A percentile compares a stretch with the other conserved stretches of the same genome.
These are phyloP conservation scores for Caenorhabditis uteleia DNA, from an alignment of 2,888 invertebrate genomes.

Conservation along the genomic window DNA sequence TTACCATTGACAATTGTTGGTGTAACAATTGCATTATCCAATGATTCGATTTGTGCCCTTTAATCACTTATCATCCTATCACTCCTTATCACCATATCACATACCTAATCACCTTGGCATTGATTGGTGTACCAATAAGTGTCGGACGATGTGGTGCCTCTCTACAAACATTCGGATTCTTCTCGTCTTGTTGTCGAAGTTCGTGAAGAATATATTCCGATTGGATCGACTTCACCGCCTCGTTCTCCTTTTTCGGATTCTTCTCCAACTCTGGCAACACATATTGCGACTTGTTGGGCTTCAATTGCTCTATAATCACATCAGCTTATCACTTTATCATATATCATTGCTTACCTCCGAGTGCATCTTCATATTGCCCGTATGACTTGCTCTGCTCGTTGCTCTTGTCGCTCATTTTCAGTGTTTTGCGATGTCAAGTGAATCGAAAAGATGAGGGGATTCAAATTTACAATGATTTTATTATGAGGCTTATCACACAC, in stretches of 20 bases:
- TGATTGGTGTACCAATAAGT: conserved; percentile 24
- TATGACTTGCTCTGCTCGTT: conserved; percentile 24
- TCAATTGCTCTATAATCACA: conserved; percentile 15
- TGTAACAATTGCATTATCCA: conserved; percentile 30
- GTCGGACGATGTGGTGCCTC: conserved; percentile 32
- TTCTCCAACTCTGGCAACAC: conserved; percentile 25
- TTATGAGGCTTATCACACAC: too few species aligned
- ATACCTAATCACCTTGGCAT: conserved; percentile 24
- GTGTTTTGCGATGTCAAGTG: too few species aligned
- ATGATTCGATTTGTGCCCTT: conserved; percentile 21
- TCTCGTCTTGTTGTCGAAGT: conserved; percentile 20
- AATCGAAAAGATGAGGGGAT: too few species aligned
- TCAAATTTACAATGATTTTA: too few species aligned
- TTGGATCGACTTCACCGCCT: not conserved
- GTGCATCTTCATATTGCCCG: conserved; percentile 17
- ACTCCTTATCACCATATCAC: too few species aligned
- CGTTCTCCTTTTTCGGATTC: conserved; percentile 1
- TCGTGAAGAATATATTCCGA: conserved; percentile 27
- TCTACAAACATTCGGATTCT: conserved; percentile 9
- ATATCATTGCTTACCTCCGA: conserved; percentile 14
- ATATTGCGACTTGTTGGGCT: conserved; percentile 28
- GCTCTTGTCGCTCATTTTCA: too few species aligned
- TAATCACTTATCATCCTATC: too few species aligned
- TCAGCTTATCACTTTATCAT: not conserved
- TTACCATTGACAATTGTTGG: conserved; percentile 34